Conservation (phyloP, 1,140 invertebrate species). For the Ostrea denselamellosa region DNA sequence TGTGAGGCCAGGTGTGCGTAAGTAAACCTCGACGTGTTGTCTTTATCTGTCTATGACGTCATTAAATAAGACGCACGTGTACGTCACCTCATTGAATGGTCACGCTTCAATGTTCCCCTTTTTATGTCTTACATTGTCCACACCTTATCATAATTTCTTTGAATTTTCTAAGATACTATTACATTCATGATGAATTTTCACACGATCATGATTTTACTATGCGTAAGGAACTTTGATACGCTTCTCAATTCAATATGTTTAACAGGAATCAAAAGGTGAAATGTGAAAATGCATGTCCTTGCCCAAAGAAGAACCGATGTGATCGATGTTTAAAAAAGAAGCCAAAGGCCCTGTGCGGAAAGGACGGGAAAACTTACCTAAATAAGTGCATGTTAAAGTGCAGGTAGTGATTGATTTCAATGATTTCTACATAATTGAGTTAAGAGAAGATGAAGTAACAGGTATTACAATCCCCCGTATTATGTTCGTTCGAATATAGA, state of each 20-base stretch:
- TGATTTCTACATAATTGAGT: no score
- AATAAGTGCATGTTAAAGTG: slow-evolving; percentile 47
- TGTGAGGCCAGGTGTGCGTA: slow-evolving; percentile 38
- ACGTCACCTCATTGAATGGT: no score
- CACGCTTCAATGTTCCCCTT: no score
- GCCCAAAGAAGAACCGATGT: slow-evolving; percentile 8
- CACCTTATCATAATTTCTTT: no score
- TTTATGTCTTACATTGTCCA: no score
- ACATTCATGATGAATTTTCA: no score
- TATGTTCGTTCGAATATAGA: no score
- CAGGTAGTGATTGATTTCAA: neutral
- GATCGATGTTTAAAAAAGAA: slow-evolving; percentile 25
- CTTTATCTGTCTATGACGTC: neutral
- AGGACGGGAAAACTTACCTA: slow-evolving; percentile 48
- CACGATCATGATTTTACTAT: no score
- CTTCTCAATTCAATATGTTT: neutral
- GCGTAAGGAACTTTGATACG: no score
- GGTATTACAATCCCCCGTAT: no score
- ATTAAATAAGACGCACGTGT: neutral
- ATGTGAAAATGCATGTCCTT: slow-evolving; percentile 17
- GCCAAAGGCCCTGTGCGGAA: slow-evolving; percentile 47
- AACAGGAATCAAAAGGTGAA: neutral
- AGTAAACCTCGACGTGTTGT: neutral
- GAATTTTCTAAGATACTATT: no score
- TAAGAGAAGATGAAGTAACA: no score